Percentiles rank a stretch among this genome's conserved stretches.
Evolutionary conservation across 2,888 invertebrate genomes (phyloP).

Genomic region (Drosophila anomalipes): DNA sequence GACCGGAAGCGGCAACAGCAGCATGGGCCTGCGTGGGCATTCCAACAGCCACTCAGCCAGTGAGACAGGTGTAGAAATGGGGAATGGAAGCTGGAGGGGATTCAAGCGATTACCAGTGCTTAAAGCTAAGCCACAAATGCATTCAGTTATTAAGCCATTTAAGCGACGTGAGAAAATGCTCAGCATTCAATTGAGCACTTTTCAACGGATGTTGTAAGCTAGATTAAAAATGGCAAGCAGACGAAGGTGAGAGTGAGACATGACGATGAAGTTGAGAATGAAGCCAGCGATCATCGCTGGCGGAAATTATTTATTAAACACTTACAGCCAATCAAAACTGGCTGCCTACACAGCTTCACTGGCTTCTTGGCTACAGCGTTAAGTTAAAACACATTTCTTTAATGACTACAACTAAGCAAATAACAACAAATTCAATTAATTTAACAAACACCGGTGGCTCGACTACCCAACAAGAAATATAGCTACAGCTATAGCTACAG

Average conservation of each 20-base stretch:
- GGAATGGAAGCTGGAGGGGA: not conserved
- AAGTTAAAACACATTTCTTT: slow-evolving; percentile 55
- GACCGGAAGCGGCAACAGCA: slow-evolving; percentile 70
- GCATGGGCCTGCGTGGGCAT: slow-evolving; percentile 61
- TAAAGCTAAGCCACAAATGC: slow-evolving; percentile 78
- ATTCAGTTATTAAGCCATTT: slow-evolving; percentile 79
- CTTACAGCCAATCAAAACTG: slow-evolving; percentile 60
- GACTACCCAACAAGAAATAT: slow-evolving; percentile 17
- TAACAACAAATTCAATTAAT: slow-evolving; percentile 78
- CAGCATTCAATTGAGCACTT: slow-evolving; percentile 55
- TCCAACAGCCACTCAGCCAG: slow-evolving; percentile 33
- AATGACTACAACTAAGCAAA: slow-evolving; percentile 61
- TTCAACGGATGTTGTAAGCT: slow-evolving; percentile 62
- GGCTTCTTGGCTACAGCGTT: slow-evolving; percentile 3
- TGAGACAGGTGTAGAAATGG: not conserved
- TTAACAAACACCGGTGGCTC: slow-evolving; percentile 64
- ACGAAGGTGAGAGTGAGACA: slow-evolving; percentile 15
- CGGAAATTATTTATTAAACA: slow-evolving; percentile 78
- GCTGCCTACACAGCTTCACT: slow-evolving; percentile 47
- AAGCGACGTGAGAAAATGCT: slow-evolving; percentile 79
- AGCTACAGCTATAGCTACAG: slow-evolving; percentile 17
- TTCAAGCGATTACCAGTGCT: slow-evolving; percentile 62
- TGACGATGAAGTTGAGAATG: slow-evolving; percentile 34
- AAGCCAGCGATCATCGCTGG: slow-evolving; percentile 47
- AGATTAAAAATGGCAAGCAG: slow-evolving; percentile 43